Base-by-base conservation (phyloP, 2,113 vertebrate genomes). In the Helogale parvula region DNA sequence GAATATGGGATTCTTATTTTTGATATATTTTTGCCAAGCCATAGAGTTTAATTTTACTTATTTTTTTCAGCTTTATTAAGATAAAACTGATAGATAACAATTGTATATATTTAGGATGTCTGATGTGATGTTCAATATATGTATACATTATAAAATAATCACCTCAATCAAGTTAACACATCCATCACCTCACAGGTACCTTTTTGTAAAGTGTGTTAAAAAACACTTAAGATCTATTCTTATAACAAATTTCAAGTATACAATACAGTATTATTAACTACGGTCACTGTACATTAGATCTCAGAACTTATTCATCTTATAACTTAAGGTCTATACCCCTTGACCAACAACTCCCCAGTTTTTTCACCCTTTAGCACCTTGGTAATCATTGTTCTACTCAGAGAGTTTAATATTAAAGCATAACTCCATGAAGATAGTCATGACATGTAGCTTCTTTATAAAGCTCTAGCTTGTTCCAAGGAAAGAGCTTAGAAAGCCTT, bases 371-470 rank as follows among this genome's bases (percentile, higher is more conserved):
- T 88, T 7, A 84, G 57, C 5, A 11, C 47, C 5, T 76, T 88
- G 57, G 47, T 76, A 88, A 83, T 25, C 47, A 47, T 13, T 89
- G 13, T 68, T 88, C 14, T 50, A 69, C 15, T 77, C 80, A 94
- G 15, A 76, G 29, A 57, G 7, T 69, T 89, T 93, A 71, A 93
- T 84, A 92, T 93, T 45, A 92, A 93, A 95, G 21, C 60, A 45
- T 66, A 84, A 65, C 31, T 92, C 41, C 69, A 21, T 47, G 72
- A 94, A 85, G 31, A n/a, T 79, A n/a, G 33, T 47, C 14, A 79
- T 57, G 17, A 45, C 54, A 38, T 68, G 13, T 21, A 91, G 25
- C 47, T 88, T 93, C 47, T 88, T 93, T 82, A 21, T 88, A 63
- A 72, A 83, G 5, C 27, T 96, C 68, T 80, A 92, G 85, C 41